A percentile compares a stretch with the other conserved stretches of the same genome.
These are phyloP conservation scores for Ips nitidus DNA, from an alignment of 1,140 invertebrate species.

Conservation along the genomic window DNA sequence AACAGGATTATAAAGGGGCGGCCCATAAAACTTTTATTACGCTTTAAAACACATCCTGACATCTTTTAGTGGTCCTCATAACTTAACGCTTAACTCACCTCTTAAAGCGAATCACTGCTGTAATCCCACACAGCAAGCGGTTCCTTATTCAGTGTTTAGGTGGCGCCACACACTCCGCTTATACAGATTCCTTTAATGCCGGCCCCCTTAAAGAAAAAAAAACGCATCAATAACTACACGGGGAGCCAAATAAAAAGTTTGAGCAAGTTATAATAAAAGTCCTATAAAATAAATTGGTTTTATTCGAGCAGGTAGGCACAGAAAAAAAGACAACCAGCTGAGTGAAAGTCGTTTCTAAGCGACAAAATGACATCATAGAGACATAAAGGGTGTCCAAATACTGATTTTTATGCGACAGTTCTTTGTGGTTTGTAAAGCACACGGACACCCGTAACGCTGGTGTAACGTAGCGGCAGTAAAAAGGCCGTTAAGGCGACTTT, in stretches of 20 bases:
- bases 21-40: no score
- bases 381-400: constrained; percentile 28
- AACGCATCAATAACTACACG: constrained; percentile 5
- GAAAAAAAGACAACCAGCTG: constrained; percentile 21
- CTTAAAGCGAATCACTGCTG: constrained; percentile 17
- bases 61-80: constrained; percentile 27
- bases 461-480: constrained; percentile 50
- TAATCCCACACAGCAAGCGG: background rate
- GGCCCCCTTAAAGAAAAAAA: constrained; percentile 2
- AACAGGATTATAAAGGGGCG: no score
- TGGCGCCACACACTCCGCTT: background rate
- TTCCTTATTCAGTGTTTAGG: background rate
- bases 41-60: constrained; percentile 20
- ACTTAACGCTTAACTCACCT: constrained; percentile 18
- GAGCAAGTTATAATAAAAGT: no score
- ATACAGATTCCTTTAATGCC: background rate
- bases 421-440: constrained; percentile 41
- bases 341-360: constrained; percentile 21
- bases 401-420: constrained; percentile 43
- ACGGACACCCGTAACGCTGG: constrained; percentile 38
- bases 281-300: no score
- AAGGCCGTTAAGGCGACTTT: constrained; percentile 50
- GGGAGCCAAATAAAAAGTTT: constrained; percentile 21
- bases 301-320: no score
- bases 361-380: constrained; percentile 24